These are phyloP conservation scores for Spodoptera exigua DNA, from an alignment of 2,888 invertebrate species.

Conservation along the genomic window DNA sequence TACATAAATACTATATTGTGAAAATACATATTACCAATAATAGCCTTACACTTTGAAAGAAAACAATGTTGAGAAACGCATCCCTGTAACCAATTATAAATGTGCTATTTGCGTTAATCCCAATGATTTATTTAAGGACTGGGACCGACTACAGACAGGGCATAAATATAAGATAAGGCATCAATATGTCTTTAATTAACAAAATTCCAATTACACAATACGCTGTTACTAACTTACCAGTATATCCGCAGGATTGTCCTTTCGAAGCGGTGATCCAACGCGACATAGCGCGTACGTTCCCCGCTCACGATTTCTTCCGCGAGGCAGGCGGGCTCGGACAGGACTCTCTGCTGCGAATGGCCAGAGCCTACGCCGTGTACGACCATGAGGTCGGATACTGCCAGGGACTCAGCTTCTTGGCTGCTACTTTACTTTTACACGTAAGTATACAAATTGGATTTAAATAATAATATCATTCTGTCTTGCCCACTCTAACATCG, in stretches of 20 bases:
- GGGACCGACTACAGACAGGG: no score
- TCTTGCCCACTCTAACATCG: no score
- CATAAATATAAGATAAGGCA: no score
- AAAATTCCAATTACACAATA: no score
- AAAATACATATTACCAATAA: no score
- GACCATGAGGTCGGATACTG: constrained; percentile 99
- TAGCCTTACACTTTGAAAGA: no score
- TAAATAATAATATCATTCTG: no score
- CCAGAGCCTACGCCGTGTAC: constrained; percentile 98
- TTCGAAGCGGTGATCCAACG: constrained; percentile 98
- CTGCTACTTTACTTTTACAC: constrained; percentile 98
- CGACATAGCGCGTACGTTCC: constrained; percentile 99
- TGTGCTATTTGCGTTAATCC: no score
- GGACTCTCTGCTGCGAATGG: constrained; percentile 98
- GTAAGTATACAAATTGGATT: constrained; percentile 89
- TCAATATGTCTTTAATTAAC: neutral
- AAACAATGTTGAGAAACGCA: no score
- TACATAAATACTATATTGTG: no score
- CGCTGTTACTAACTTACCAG: accelerated
- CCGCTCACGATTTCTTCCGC: constrained; percentile 99
- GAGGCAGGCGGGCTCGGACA: constrained; percentile 98
- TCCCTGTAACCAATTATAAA: no score
- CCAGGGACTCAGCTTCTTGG: constrained; percentile 99
- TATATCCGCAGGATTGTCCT: constrained; percentile 93
- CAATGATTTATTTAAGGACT: no score